Base-by-base conservation (phyloP, 2,113 vertebrate species). In the Rhegmatorhina hoffmannsi region DNA sequence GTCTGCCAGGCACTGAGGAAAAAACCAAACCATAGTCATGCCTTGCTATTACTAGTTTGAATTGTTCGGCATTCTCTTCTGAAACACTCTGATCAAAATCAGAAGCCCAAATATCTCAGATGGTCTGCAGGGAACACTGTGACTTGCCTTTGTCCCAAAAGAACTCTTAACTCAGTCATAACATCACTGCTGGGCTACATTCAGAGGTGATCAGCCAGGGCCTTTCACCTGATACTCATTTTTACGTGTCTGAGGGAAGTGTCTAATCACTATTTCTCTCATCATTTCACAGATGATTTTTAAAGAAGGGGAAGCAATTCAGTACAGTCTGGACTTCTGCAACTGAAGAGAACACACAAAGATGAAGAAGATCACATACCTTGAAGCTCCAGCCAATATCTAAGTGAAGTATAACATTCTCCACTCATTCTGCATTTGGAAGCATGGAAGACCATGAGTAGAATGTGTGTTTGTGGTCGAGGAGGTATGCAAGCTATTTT, bases 391-490 rank as follows among this genome's bases (percentile, higher is more conserved):
- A 83, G 95, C 76, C 94, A 95, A 43, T 31, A 62, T 56, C 66
- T 81, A 76, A 95, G 92, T 90, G 96, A 89, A 91, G 69, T 52
- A 28, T 79, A 93, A 81, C 25, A 36, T 70, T 87, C 92, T 89
- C 40, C 85, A 56, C 81, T 81, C 1, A 0, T 70, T 79, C 60
- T 85, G 87, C 31, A 8, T 88, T 90, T 79, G 86, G 86, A 95
- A 91, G 91, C 87, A 70, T 87, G 77, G 94, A 93, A 83, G 90
- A 83, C 76, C 58, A 78, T 15, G 84, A 96, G 94, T 84, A 97
- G 92, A 94, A 96, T 95, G 85, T 97, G 95, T 97, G 90, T 92
- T 95, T 97, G 96, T 97, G 97, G 97, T 95, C 2, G 9, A 52
- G 70, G 52, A 96, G 84, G 89, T 87, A 97, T 97, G 94, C 43